A percentile compares a stretch with the other conserved stretches of the same genome.
phyloP scores from a whole-genome alignment of 2,113 vertebrate genomes.

The Rhinolophus ferrumequinum region DNA sequence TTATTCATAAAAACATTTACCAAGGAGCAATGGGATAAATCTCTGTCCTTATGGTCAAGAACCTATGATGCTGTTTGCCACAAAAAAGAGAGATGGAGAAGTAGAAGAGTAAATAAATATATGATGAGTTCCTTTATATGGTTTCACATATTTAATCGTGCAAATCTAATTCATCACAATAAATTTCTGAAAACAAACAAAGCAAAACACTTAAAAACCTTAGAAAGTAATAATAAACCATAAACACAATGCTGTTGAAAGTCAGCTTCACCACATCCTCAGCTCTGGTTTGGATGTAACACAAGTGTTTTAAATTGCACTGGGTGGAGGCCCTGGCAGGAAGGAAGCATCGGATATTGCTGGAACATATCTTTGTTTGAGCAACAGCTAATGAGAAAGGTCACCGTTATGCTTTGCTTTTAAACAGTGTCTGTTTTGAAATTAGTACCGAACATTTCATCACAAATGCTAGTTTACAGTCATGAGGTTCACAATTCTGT shows the following conservation, averaged over 20 bases:
- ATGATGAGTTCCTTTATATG: not conserved
- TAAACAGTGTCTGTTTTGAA: constrained; percentile 74
- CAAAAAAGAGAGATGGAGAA: constrained; percentile 3
- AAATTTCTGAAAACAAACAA: constrained; percentile 26
- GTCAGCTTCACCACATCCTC: constrained; percentile 14
- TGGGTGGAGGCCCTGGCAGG: constrained; percentile 78
- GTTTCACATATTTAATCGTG: not conserved
- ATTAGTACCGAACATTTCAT: constrained; percentile 58
- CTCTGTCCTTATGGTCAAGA: not conserved
- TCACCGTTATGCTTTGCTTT: constrained; percentile 78
- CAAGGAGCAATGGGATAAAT: not conserved
- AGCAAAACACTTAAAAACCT: not conserved
- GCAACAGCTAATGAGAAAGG: constrained; percentile 81
- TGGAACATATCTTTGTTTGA: constrained; percentile 84
- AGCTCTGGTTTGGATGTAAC: constrained; percentile 55
- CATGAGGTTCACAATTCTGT: not conserved
- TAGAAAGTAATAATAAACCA: constrained; percentile 54
- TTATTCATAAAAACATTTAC: not conserved
- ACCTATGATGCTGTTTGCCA: not conserved
- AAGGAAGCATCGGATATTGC: constrained; percentile 82
- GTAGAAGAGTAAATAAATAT: not conserved
- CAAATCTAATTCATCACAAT: constrained; percentile 13
- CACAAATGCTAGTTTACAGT: constrained; percentile 56
- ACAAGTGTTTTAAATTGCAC: constrained; percentile 75
- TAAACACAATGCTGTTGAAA: constrained; percentile 44